These are phyloP conservation scores for Amniataba percoides DNA, from an alignment of 2,797 vertebrate species.

Conservation along the genomic window DNA sequence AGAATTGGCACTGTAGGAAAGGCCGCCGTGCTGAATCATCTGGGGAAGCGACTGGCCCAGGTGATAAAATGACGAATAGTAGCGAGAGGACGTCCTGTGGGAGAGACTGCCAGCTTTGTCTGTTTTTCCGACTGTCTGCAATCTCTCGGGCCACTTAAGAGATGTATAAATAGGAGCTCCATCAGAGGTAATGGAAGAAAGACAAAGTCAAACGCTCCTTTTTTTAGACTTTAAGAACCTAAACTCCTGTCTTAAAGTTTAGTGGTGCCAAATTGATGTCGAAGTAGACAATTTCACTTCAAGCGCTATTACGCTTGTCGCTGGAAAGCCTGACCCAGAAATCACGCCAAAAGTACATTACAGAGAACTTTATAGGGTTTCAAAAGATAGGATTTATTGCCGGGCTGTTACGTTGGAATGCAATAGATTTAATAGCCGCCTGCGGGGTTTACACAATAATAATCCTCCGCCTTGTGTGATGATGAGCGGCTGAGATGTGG, in stretches of 20 bases:
- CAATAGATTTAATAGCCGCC: background rate
- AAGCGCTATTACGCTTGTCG: background rate
- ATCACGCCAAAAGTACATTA: background rate
- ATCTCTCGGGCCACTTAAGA: background rate
- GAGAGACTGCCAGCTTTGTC: constrained; percentile 46
- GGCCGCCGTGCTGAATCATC: constrained; percentile 62
- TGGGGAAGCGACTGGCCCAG: constrained; percentile 48
- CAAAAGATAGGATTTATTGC: background rate
- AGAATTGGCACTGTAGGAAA: constrained; percentile 55
- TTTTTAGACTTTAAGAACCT: background rate
- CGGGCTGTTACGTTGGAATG: background rate
- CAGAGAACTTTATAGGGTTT: background rate
- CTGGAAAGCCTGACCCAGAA: background rate
- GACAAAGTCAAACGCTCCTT: constrained; percentile 10
- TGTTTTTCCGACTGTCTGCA: constrained; percentile 22
- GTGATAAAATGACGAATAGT: constrained; percentile 59
- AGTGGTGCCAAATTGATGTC: constrained; percentile 11
- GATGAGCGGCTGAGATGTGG: background rate
- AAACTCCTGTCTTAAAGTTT: background rate
- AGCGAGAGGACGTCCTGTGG: constrained; percentile 51
- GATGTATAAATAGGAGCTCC: too few species aligned
- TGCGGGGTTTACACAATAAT: background rate
- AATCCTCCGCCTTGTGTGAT: background rate
- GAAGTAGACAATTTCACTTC: constrained; percentile 13
- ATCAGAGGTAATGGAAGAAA: too few species aligned